Percentiles rank a stretch among this genome's conserved stretches.
phyloP scores from a whole-genome alignment of 2,797 vertebrate genomes.

The Phaenicophaeus curvirostris region DNA sequence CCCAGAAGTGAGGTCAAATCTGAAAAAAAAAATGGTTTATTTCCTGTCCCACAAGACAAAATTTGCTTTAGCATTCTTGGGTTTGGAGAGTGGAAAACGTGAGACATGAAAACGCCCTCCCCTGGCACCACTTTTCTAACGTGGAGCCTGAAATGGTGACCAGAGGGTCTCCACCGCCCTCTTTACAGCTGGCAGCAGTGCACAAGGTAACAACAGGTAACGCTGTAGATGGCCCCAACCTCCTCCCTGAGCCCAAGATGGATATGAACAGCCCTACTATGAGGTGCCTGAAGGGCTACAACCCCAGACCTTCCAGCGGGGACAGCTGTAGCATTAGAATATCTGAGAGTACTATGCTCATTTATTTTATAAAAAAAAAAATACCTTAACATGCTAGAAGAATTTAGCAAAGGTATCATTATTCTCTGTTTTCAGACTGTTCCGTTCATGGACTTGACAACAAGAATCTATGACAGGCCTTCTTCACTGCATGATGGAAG shows the following conservation, averaged over 20 bases:
- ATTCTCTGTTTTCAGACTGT: slow-evolving; percentile 2
- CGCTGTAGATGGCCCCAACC: neutral
- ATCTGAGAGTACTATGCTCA: neutral
- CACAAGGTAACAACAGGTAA: neutral
- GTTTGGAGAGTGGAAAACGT: neutral
- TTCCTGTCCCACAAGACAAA: neutral
- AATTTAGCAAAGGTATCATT: neutral
- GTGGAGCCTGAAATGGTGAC: neutral
- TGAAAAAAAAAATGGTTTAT: rapidly evolving
- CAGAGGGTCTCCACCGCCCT: neutral
- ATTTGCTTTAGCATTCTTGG: neutral
- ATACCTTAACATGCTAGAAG: neutral
- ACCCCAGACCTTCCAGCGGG: neutral
- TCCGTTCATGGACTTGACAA: neutral
- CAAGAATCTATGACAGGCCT: neutral
- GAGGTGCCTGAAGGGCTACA: neutral
- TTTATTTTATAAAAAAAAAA: neutral
- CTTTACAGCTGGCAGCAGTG: neutral
- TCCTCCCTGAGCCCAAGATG: neutral
- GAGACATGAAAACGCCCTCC: neutral
- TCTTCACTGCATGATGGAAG: neutral
- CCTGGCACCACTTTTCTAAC: neutral
- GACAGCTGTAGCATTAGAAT: neutral
- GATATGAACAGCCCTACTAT: neutral
- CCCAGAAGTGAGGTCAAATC: neutral